A percentile compares a stretch with the other conserved stretches of the same genome.
phyloP scores from a whole-genome alignment of 2,113 vertebrate genomes.

The Antechinus flavipes region DNA sequence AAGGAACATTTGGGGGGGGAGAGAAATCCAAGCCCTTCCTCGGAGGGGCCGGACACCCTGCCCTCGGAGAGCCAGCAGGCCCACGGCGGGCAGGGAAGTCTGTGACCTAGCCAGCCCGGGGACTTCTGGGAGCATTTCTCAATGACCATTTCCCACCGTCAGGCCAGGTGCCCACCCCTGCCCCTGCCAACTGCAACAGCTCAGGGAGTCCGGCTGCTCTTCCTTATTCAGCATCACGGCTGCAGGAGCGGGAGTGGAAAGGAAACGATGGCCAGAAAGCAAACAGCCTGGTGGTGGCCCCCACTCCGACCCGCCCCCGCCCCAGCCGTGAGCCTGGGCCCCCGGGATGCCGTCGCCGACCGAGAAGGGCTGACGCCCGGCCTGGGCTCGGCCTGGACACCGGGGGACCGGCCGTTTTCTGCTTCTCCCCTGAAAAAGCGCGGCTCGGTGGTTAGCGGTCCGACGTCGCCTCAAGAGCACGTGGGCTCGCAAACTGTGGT shows the following conservation, averaged over 20 bases:
- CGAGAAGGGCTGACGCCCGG: no score
- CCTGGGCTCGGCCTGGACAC: no score
- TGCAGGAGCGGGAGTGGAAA: not conserved
- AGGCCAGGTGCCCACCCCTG: not conserved
- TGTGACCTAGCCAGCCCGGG: slow-evolving; percentile 21
- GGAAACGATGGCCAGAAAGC: not conserved
- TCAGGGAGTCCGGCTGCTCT: not conserved
- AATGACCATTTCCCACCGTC: slow-evolving; percentile 30
- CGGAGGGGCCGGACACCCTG: slow-evolving; percentile 51
- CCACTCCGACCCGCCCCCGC: no score
- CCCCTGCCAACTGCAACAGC: not conserved
- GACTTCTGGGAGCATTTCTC: slow-evolving; percentile 10
- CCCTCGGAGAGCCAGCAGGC: slow-evolving; percentile 45
- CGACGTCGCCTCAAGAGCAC: no score
- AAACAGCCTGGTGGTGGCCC: not conserved
- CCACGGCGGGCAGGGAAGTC: slow-evolving; percentile 43
- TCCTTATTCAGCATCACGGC: not conserved
- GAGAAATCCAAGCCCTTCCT: not conserved
- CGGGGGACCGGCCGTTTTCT: no score
- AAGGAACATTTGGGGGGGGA: not conserved
- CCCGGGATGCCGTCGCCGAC: no score
- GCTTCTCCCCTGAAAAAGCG: no score
- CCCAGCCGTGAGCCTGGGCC: no score
- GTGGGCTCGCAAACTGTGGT: no score
- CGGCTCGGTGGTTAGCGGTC: no score